A percentile compares a stretch with the other conserved stretches of the same genome.
Evolutionary conservation across 2,797 vertebrate species (phyloP).

Genomic region (Coccyzus lansbergi): DNA sequence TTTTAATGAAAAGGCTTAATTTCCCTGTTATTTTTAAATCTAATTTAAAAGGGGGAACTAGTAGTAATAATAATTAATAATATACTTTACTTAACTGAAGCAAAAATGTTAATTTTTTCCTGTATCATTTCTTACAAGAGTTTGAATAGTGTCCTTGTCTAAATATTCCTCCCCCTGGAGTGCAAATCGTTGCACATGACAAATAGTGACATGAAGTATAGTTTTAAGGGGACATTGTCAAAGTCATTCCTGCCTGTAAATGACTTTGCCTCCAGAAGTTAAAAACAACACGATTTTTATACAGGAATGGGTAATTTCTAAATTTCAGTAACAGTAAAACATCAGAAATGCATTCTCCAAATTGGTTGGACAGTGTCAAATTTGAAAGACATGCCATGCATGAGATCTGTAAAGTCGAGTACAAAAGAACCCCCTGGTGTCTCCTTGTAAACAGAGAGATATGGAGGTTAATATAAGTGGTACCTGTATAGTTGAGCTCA

Average conservation of each 20-base stretch:
- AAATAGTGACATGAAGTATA: not conserved
- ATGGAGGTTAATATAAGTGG: not conserved
- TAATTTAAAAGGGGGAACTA: not conserved
- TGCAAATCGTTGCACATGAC: constrained; percentile 6
- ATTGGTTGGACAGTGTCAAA: not conserved
- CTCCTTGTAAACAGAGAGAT: not conserved
- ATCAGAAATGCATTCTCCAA: not conserved
- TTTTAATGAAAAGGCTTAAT: not conserved
- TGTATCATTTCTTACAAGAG: not conserved
- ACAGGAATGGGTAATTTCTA: not conserved
- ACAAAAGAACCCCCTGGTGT: not conserved
- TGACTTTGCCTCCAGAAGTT: constrained; percentile 34
- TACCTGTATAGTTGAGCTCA: not conserved
- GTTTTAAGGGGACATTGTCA: constrained; percentile 23
- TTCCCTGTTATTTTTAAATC: not conserved
- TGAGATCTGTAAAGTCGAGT: not conserved
- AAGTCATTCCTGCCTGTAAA: constrained; percentile 11
- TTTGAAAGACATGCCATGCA: accelerated
- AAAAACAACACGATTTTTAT: not conserved
- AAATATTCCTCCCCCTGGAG: not conserved
- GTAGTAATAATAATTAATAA: not conserved
- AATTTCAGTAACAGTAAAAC: not conserved
- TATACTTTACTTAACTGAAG: not conserved
- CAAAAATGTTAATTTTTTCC: not conserved
- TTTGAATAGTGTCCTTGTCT: not conserved